Percentiles rank a stretch among this genome's conserved stretches.
These are phyloP conservation scores for Ochlodes sylvanus DNA, from an alignment of 2,888 invertebrate species.

Conservation along the genomic window DNA sequence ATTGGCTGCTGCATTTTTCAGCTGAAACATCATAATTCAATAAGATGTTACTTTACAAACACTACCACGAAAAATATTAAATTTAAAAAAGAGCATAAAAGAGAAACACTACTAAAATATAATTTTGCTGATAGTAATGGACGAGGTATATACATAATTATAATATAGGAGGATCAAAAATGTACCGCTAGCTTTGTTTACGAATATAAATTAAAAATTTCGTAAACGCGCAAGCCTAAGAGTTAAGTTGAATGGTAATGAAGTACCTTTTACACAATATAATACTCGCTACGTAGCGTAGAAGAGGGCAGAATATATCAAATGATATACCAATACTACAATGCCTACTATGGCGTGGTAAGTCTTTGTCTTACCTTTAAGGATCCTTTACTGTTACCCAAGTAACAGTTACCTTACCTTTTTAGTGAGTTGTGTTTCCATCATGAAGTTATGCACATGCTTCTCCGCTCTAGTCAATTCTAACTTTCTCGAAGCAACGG, in stretches of 20 bases:
- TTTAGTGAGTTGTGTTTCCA: constrained; percentile 99
- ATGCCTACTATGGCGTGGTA: constrained; percentile 23
- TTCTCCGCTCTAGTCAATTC: constrained; percentile 99
- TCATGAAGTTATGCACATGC: constrained; percentile 99
- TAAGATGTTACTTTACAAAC: constrained; percentile 6
- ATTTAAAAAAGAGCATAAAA: constrained; percentile 19
- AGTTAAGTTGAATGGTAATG: too few species aligned
- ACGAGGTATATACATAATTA: neutral
- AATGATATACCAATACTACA: constrained; percentile 23
- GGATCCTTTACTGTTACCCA: constrained; percentile 57
- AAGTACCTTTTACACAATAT: neutral
- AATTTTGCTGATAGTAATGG: neutral
- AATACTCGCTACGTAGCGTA: constrained; percentile 12
- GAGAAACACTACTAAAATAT: constrained; percentile 7
- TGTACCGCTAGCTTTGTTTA: constrained; percentile 24
- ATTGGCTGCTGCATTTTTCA: constrained; percentile 99
- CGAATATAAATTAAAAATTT: constrained; percentile 1
- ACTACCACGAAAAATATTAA: neutral
- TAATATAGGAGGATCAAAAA: neutral
- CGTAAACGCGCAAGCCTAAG: constrained; percentile 17
- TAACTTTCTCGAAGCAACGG: constrained; percentile 99
- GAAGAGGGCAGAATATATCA: constrained; percentile 15
- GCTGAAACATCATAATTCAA: constrained; percentile 83
- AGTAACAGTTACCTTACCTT: constrained; percentile 90
- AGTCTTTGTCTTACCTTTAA: constrained; percentile 65